Percentiles rank a stretch among this genome's conserved stretches.
Evolutionary conservation across 2,888 invertebrate genomes (phyloP).

Genomic region (Caenorhabditis uteleia): DNA sequence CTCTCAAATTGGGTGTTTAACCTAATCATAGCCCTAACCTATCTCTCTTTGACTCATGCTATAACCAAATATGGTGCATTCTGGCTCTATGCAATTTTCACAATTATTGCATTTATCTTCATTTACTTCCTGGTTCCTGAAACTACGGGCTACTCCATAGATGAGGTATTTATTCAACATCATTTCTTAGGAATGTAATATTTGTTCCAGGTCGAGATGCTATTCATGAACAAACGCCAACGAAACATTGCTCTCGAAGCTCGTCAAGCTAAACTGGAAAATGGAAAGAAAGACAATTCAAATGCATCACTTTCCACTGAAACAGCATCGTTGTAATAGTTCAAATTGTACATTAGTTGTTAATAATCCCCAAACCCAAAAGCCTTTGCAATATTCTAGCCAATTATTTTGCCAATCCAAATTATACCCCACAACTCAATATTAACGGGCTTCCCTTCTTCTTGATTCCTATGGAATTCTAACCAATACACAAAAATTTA

Average conservation of each 20-base stretch:
- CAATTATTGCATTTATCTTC: conserved; percentile 71
- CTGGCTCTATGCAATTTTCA: conserved; percentile 73
- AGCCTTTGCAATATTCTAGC: no score
- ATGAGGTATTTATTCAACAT: no score
- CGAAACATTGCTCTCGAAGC: conserved; percentile 26
- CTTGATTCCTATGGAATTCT: no score
- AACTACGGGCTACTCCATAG: conserved; percentile 73
- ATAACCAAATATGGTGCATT: conserved; percentile 70
- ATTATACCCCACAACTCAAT: no score
- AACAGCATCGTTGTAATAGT: no score
- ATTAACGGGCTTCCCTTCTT: no score
- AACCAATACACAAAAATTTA: no score
- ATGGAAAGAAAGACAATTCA: conserved; percentile 5
- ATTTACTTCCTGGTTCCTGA: conserved; percentile 73
- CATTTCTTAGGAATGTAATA: no score
- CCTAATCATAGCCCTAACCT: conserved; percentile 73
- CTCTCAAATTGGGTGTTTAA: conserved; percentile 74
- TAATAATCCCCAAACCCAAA: no score
- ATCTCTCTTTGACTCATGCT: conserved; percentile 69
- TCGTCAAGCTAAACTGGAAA: conserved; percentile 16
- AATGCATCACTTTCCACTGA: conserved; percentile 8
- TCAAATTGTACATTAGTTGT: no score
- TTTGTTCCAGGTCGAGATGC: conserved; percentile 30
- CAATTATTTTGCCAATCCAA: no score
- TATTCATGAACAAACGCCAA: conserved; percentile 32